A percentile compares a stretch with the other conserved stretches of the same genome.
phyloP scores from a whole-genome alignment of 2,797 vertebrate species.

The Crenuchus spilurus region DNA sequence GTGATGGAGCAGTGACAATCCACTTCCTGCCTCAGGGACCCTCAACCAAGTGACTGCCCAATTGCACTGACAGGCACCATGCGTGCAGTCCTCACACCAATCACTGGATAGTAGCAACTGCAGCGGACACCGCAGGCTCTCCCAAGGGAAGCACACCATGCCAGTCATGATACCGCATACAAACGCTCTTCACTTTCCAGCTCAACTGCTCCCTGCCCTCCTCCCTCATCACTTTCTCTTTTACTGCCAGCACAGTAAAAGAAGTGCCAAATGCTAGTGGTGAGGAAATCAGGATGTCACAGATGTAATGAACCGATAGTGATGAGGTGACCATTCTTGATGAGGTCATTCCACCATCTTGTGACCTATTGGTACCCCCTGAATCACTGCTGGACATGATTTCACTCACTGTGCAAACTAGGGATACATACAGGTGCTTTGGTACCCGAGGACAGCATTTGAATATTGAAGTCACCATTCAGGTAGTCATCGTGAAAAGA shows the following conservation, averaged over 20 bases:
- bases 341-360: too few species aligned
- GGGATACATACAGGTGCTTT: too few species aligned
- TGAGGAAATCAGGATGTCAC: too few species aligned
- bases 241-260: background rate
- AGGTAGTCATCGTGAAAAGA: too few species aligned
- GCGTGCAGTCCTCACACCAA: background rate
- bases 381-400: too few species aligned
- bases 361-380: too few species aligned
- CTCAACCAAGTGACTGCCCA: slow-evolving; percentile 16
- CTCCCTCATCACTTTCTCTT: background rate
- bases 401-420: too few species aligned
- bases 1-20: slow-evolving; percentile 14
- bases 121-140: slow-evolving; percentile 5
- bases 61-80: slow-evolving; percentile 26
- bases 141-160: background rate
- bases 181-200: slow-evolving; percentile 15
- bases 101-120: background rate
- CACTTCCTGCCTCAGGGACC: slow-evolving; percentile 30
- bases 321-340: too few species aligned
- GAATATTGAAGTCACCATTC: too few species aligned
- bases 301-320: too few species aligned
- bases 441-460: too few species aligned
- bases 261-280: too few species aligned
- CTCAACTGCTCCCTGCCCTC: background rate
- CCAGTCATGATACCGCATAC: slow-evolving; percentile 31